These are phyloP conservation scores for Jaculus jaculus DNA, from an alignment of 2,113 vertebrate species.

Conservation along the genomic window DNA sequence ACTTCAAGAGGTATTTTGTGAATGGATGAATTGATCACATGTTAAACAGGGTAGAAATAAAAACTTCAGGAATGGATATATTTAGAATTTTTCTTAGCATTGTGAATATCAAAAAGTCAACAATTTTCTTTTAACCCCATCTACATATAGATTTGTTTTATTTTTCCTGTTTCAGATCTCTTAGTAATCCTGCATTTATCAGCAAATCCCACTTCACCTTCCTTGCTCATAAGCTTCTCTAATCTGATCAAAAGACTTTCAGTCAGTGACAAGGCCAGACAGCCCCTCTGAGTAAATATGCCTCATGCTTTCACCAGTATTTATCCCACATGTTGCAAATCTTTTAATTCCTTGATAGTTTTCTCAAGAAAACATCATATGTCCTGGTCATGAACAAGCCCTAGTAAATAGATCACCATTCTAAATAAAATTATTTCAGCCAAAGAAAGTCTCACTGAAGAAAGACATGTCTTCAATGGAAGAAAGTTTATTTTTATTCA, in stretches of 20 bases:
- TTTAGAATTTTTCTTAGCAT: not conserved
- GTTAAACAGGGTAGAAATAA: not conserved
- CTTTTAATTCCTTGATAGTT: not conserved
- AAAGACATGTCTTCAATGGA: not conserved
- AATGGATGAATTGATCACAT: not conserved
- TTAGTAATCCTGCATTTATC: not conserved
- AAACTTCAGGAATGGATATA: not conserved
- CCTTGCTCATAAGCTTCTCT: not conserved
- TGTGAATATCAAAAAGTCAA: conserved; percentile 6
- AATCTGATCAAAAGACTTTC: not conserved
- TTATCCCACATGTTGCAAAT: not conserved
- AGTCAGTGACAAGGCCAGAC: not conserved
- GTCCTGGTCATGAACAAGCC: not conserved
- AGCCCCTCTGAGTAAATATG: not conserved
- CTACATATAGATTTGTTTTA: not conserved
- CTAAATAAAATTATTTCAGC: not conserved
- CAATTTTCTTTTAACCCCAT: not conserved
- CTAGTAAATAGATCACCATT: not conserved
- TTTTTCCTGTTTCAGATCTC: not conserved
- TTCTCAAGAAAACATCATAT: not conserved
- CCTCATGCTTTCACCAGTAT: not conserved
- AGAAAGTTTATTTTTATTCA: not conserved
- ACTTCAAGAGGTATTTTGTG: conserved; percentile 2
- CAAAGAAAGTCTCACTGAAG: not conserved
- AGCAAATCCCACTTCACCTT: not conserved